phyloP scores from a whole-genome alignment of 2,113 vertebrate genomes.

The Crotalus helleri region DNA sequence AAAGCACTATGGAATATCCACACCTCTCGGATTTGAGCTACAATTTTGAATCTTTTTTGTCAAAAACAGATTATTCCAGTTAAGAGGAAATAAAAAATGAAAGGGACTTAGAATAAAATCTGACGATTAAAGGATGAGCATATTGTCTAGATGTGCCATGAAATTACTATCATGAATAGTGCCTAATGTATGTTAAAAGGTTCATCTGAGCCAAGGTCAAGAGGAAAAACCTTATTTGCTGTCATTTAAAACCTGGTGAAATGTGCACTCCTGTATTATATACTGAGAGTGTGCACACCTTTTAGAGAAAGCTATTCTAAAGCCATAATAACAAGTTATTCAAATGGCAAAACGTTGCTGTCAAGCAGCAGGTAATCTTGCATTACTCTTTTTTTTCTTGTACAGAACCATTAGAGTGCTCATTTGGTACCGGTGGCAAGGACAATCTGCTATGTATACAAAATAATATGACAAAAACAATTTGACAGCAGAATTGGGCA shows the following conservation, averaged over 20 bases:
- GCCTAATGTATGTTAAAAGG: neutral
- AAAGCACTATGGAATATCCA: neutral
- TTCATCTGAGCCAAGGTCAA: neutral
- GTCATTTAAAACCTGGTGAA: neutral
- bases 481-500: neutral
- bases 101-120: neutral
- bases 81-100: neutral
- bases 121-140: neutral
- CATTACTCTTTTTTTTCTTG: neutral
- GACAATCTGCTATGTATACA: neutral
- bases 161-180: neutral
- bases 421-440: neutral
- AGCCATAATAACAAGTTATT: neutral
- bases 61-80: neutral
- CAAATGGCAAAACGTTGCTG: neutral
- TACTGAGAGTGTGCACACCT: neutral
- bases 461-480: neutral
- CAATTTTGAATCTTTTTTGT: neutral
- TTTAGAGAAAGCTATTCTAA: neutral
- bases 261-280: neutral
- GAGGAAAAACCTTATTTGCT: neutral
- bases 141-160: neutral
- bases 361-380: neutral
- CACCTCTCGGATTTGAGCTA: neutral
- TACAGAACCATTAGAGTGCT: neutral